A percentile compares a stretch with the other conserved stretches of the same genome.
Conservation (phyloP, 2,797 vertebrate genomes). For the Eulemur rubriventer region DNA sequence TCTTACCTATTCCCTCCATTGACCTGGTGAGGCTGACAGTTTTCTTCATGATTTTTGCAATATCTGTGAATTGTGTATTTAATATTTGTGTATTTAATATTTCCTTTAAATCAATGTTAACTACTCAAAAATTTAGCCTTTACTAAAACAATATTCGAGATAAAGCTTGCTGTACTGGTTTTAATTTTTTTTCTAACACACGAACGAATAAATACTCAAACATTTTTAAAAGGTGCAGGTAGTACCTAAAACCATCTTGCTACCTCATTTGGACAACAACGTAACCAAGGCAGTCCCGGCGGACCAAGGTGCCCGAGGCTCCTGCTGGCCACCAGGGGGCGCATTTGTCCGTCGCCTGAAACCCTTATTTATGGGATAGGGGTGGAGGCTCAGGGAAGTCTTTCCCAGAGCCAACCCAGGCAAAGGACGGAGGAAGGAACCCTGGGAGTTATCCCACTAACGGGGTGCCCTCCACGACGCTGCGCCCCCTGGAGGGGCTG, state of each 20-base stretch:
- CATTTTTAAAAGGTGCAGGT: neutral
- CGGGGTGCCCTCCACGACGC: neutral
- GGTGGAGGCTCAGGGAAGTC: too few species aligned
- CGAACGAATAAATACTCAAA: neutral
- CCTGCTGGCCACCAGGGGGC: neutral
- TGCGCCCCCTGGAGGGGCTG: neutral
- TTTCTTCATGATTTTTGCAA: neutral
- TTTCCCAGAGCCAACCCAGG: neutral
- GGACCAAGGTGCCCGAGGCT: neutral
- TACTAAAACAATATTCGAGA: neutral
- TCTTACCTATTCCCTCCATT: neutral
- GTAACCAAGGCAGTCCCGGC: too few species aligned
- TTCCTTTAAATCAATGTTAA: neutral
- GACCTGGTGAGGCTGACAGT: neutral
- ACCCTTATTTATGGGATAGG: too few species aligned
- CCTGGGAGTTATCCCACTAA: neutral
- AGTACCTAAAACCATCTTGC: neutral
- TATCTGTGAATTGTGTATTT: neutral
- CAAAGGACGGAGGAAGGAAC: too few species aligned
- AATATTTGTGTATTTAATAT: neutral
- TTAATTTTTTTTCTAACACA: neutral
- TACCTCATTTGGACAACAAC: neutral
- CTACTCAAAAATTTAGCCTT: neutral
- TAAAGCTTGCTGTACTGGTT: neutral
- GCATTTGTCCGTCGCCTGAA: neutral